Conservation (phyloP, 2,113 vertebrate genomes). For the Pipra filicauda region DNA sequence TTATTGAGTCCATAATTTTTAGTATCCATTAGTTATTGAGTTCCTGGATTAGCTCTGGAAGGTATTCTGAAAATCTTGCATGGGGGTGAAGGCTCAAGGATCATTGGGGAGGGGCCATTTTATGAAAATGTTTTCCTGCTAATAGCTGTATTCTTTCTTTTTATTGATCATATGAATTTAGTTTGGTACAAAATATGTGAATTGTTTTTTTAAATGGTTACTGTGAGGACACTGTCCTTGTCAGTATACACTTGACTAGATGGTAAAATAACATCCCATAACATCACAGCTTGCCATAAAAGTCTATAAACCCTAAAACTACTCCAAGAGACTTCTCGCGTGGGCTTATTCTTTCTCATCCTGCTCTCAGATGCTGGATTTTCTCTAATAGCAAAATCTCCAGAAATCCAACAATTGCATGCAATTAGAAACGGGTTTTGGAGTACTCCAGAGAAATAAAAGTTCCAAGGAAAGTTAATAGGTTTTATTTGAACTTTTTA, state of each 20-base stretch:
- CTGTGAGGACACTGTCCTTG: not conserved
- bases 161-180: conserved; percentile 9
- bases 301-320: not conserved
- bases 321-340: not conserved
- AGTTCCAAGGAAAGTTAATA: not conserved
- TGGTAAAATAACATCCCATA: not conserved
- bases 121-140: not conserved
- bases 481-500: not conserved
- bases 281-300: not conserved
- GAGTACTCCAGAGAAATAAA: not conserved
- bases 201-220: not conserved
- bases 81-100: not conserved
- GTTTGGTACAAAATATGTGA: not conserved
- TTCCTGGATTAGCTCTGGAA: conserved; percentile 27
- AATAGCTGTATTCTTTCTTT: not conserved
- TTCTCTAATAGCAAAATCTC: not conserved
- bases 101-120: not conserved
- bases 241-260: not conserved
- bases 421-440: not conserved
- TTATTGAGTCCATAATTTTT: conserved; percentile 61
- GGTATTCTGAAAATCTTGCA: not conserved
- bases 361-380: not conserved
- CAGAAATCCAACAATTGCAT: not conserved
- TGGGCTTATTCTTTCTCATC: not conserved
- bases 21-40: conserved; percentile 54